These are phyloP conservation scores for Campopleginae sp. DNA, from an alignment of 2,888 invertebrate genomes.

Conservation along the genomic window DNA sequence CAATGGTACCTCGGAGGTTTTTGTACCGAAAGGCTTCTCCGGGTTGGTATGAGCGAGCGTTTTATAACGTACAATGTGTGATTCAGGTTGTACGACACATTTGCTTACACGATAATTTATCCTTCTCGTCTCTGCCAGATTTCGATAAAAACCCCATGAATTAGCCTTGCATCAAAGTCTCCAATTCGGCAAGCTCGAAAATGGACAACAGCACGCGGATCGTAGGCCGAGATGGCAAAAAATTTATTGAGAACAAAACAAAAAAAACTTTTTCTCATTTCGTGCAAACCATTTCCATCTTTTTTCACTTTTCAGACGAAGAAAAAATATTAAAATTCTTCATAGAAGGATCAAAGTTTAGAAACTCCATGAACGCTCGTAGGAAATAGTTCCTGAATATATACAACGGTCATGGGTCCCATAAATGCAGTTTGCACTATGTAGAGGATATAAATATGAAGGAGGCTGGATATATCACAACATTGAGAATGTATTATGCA, in stretches of 20 bases:
- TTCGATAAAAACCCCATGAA: background rate
- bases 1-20: constrained; percentile 55
- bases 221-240: background rate
- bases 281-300: no score
- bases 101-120: background rate
- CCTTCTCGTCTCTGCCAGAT: background rate
- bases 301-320: no score
- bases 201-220: background rate
- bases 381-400: constrained; percentile 16
- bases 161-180: background rate
- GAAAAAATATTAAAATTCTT: background rate
- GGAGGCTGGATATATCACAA: constrained; percentile 21
- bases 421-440: constrained; percentile 28
- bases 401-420: constrained; percentile 3
- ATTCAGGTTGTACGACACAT: background rate
- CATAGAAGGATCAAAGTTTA: background rate
- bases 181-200: background rate
- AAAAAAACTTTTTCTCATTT: background rate
- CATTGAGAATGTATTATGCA: constrained; percentile 24
- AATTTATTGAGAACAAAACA: background rate
- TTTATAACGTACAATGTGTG: constrained; percentile 38
- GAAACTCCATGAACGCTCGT: background rate
- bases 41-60: constrained; percentile 56
- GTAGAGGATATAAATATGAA: background rate
- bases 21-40: constrained; percentile 3